phyloP scores from a whole-genome alignment of 2,113 vertebrate genomes.

The Petroica traversi region DNA sequence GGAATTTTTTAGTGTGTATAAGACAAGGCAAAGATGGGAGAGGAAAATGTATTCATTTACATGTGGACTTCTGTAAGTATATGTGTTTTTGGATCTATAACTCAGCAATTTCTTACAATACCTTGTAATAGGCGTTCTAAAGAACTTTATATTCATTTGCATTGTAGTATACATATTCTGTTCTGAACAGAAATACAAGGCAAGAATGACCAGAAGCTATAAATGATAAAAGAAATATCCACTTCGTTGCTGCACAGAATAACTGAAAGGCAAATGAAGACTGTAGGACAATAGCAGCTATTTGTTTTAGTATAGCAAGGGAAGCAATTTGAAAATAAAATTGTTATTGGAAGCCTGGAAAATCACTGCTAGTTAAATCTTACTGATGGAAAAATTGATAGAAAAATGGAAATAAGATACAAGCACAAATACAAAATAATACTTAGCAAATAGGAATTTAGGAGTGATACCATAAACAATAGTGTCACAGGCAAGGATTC shows the following conservation, averaged over 20 bases:
- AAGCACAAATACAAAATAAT: background rate
- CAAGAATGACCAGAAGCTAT: background rate
- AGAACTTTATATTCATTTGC: background rate
- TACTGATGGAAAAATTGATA: background rate
- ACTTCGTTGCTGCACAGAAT: background rate
- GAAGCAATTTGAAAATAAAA: background rate
- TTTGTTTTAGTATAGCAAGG: background rate
- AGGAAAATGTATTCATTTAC: background rate
- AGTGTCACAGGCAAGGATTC: background rate
- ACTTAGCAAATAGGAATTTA: background rate
- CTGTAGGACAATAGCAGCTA: background rate
- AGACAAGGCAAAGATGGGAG: background rate
- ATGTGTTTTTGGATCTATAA: background rate
- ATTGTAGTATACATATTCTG: fast-evolving
- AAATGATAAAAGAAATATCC: background rate
- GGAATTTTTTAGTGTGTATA: background rate
- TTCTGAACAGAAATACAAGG: background rate
- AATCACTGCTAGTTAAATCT: background rate
- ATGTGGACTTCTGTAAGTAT: background rate
- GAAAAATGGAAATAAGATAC: background rate
- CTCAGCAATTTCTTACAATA: background rate
- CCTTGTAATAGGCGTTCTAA: background rate
- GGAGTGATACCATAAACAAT: background rate
- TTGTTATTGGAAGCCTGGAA: background rate
- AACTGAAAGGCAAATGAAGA: background rate